Base-by-base conservation (phyloP, 2,113 vertebrate species). In the Oncorhynchus gorbuscha region DNA sequence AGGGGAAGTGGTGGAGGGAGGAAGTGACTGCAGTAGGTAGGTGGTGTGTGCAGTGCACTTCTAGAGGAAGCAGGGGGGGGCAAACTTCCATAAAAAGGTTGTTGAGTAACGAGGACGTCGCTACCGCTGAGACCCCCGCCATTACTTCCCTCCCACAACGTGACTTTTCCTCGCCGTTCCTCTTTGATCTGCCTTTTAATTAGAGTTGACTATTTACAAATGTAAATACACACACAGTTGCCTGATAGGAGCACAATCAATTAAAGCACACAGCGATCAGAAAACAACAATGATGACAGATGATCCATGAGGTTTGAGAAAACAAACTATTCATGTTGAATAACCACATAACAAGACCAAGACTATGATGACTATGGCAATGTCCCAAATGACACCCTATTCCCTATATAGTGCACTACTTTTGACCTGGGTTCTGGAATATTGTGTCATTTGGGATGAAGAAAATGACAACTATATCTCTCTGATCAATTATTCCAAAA, bases 111-210 rank as follows among this genome's bases (percentile, higher is more conserved):
- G 11, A 64, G 66, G 51, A 24, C 68, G 71, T 78, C 69, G 69
- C 45, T 18, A 30, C 74, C 69, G 64, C 71, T 32, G 67, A 55
- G 78, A 51, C 32, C 26, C 14, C 14, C 11, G 12, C 18, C 6
- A 55, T 11, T 22, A 62, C 28, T 73, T 72, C 24, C 72, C 32
- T 73, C 51, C 28, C 13, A 35, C 69, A 73, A 65, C 24, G 58
- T 68, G 62, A 45, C 39, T 28, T 28, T 18, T 30, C 16, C 69
- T 74, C 51, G 14, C 35, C 35, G 51, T 14, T 55, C 51, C 61
- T 61, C 69, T 77, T 79, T 74, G 30, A 80, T 80, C 68, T 61
- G 32, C n/a, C 74, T 61, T 30, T 69, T 61, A 45, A 58, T 65
- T 74, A 48, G 32, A 74, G 20, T 45, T 20, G 9, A 69, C 18